Conservation (phyloP, 2,797 vertebrate species). For the Molothrus ater region DNA sequence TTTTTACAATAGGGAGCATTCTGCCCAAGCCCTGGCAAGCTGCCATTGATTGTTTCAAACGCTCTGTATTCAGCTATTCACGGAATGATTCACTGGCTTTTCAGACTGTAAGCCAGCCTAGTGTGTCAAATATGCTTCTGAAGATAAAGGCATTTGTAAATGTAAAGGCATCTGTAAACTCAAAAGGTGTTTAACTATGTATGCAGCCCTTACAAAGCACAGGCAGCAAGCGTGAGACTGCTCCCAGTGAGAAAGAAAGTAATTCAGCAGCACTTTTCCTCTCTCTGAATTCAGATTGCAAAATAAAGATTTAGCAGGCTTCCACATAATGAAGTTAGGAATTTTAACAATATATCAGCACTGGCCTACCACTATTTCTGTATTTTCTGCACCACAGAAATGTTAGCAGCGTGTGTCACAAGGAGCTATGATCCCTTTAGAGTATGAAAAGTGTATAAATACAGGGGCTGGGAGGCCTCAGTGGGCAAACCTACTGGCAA, state of each 20-base stretch:
- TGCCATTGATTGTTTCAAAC: conserved; percentile 58
- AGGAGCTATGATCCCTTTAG: conserved; percentile 1
- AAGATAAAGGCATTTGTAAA: conserved; percentile 56
- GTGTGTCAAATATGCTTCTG: conserved; percentile 48
- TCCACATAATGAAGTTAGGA: not conserved
- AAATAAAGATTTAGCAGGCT: conserved; percentile 41
- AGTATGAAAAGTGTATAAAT: not conserved
- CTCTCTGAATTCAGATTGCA: not conserved
- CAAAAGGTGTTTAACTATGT: conserved; percentile 23
- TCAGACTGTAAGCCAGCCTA: conserved; percentile 14
- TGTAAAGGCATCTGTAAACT: conserved; percentile 29
- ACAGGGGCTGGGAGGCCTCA: not conserved
- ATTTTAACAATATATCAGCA: not conserved
- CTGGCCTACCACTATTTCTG: not conserved
- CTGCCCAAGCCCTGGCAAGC: conserved; percentile 24
- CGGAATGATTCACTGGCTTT: conserved; percentile 26
- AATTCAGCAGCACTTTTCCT: not conserved
- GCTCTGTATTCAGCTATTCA: conserved; percentile 52
- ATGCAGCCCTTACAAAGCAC: conserved; percentile 21
- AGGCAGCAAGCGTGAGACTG: not conserved
- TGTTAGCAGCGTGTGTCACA: not conserved
- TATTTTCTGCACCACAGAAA: not conserved
- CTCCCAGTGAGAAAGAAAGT: not conserved
- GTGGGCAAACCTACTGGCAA: not conserved
- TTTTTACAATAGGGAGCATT: conserved; percentile 1